A percentile compares a stretch with the other conserved stretches of the same genome.
Evolutionary conservation across 2,888 invertebrate genomes (phyloP).

Genomic region (Caenorhabditis sinica): DNA sequence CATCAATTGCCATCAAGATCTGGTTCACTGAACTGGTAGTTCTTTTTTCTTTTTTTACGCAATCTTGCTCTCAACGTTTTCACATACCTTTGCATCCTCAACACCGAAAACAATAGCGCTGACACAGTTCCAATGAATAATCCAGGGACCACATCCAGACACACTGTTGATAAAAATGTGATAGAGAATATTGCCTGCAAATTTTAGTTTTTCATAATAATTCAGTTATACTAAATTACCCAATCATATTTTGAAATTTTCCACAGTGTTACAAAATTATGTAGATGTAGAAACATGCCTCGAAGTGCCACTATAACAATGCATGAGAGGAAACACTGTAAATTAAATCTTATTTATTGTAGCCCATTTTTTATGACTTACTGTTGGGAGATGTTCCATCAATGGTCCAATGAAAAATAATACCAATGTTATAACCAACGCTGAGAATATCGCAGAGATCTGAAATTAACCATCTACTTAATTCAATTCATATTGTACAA

Average conservation of each 20-base stretch:
- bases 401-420: constrained; percentile 92
- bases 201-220: background rate
- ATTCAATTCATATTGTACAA: background rate
- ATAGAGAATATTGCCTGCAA: constrained; percentile 88
- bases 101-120: constrained; percentile 89
- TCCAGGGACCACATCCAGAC: constrained; percentile 92
- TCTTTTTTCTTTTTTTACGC: constrained; percentile 20
- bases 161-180: constrained; percentile 89
- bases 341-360: background rate
- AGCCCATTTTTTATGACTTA: constrained; percentile 80
- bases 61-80: background rate
- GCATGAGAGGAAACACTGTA: constrained; percentile 83
- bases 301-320: constrained; percentile 85
- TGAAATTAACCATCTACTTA: constrained; percentile 86
- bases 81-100: constrained; percentile 85
- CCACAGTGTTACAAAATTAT: constrained; percentile 89
- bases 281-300: constrained; percentile 87
- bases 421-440: constrained; percentile 89
- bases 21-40: constrained; percentile 49
- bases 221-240: constrained; percentile 79
- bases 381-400: constrained; percentile 90
- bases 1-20: constrained; percentile 25
- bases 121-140: constrained; percentile 89
- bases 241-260: constrained; percentile 90
- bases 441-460: constrained; percentile 89